A percentile compares a stretch with the other conserved stretches of the same genome.
These are phyloP conservation scores for Psittacula derbiana DNA, from an alignment of 2,797 vertebrate species.

Conservation along the genomic window DNA sequence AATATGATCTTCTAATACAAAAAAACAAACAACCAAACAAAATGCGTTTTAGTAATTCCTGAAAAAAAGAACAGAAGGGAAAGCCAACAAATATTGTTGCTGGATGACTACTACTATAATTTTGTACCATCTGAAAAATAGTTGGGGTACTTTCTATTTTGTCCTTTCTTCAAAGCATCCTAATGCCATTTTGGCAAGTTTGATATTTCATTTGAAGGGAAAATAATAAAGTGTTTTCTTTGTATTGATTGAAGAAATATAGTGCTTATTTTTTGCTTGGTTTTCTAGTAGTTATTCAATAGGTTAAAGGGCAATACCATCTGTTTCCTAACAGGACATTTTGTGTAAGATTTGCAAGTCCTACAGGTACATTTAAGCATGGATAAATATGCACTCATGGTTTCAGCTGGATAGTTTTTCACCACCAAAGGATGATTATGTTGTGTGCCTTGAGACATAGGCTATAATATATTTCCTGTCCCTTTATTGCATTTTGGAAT, in stretches of 20 bases:
- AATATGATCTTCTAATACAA: background rate
- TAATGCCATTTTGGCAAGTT: slow-evolving; percentile 67
- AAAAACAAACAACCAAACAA: background rate
- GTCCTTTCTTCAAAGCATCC: slow-evolving; percentile 54
- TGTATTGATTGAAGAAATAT: slow-evolving; percentile 83
- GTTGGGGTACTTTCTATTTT: slow-evolving; percentile 34
- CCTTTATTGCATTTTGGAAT: slow-evolving; percentile 96
- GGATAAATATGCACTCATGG: slow-evolving; percentile 82
- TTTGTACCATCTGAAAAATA: slow-evolving; percentile 42
- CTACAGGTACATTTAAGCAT: slow-evolving; percentile 82
- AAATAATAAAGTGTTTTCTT: slow-evolving; percentile 77
- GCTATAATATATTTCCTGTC: slow-evolving; percentile 94
- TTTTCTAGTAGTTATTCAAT: slow-evolving; percentile 79
- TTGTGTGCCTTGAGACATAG: slow-evolving; percentile 91
- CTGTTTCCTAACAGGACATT: slow-evolving; percentile 83
- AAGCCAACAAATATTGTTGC: background rate
- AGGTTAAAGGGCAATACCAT: slow-evolving; percentile 82
- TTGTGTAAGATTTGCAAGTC: slow-evolving; percentile 84
- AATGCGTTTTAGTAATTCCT: background rate
- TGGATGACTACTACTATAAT: background rate
- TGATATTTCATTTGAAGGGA: slow-evolving; percentile 77
- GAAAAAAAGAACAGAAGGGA: background rate
- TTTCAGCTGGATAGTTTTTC: slow-evolving; percentile 83
- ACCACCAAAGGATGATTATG: slow-evolving; percentile 91
- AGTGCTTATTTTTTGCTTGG: slow-evolving; percentile 77